Evolutionary conservation across 1,140 invertebrate species (phyloP), one percentile per base, ranked within the genome.

Genomic region (Gerris buenoi): DNA sequence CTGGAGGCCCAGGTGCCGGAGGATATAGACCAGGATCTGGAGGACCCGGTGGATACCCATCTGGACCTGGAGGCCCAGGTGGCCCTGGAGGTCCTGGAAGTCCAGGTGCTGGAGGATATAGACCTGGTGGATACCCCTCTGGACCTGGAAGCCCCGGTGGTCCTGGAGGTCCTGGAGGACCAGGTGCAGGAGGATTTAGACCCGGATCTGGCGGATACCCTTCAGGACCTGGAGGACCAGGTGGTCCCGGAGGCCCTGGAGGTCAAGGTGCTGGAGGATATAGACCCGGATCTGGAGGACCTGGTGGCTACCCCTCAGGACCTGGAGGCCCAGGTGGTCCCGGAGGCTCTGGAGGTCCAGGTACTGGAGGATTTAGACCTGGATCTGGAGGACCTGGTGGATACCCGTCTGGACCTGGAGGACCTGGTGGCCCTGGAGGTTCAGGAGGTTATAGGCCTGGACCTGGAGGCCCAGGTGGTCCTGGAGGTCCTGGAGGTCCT

Each of bases 141-240:
- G n/a, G n/a, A n/a, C n/a, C n/a, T n/a, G n/a, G n/a, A n/a, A n/a
- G n/a, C n/a, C n/a, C n/a, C n/a, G n/a, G n/a, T n/a, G n/a, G n/a
- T n/a, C n/a, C n/a, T n/a, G n/a, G n/a, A n/a, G n/a, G n/a, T n/a
- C n/a, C n/a, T n/a, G n/a, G n/a, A n/a, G n/a, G n/a, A n/a, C n/a
- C n/a, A n/a, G n/a, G n/a, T n/a, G n/a, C n/a, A n/a, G n/a, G n/a
- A n/a, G n/a, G n/a, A n/a, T n/a, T n/a, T n/a, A n/a, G n/a, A n/a
- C n/a, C n/a, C n/a, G n/a, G n/a, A n/a, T n/a, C n/a, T n/a, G n/a
- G n/a, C n/a, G n/a, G n/a, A n/a, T n/a, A n/a, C n/a, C 69, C 60
- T 0, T 66, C 65, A n/a, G 65, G 67, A 15, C 58, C 46, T 28
- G 65, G 67, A 29, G 15, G 70, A 61, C 33, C 72, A 69, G 57